Percentiles rank a stretch among this genome's conserved stretches.
These are phyloP conservation scores for Egretta garzetta DNA, from an alignment of 2,113 vertebrate species.

Conservation along the genomic window DNA sequence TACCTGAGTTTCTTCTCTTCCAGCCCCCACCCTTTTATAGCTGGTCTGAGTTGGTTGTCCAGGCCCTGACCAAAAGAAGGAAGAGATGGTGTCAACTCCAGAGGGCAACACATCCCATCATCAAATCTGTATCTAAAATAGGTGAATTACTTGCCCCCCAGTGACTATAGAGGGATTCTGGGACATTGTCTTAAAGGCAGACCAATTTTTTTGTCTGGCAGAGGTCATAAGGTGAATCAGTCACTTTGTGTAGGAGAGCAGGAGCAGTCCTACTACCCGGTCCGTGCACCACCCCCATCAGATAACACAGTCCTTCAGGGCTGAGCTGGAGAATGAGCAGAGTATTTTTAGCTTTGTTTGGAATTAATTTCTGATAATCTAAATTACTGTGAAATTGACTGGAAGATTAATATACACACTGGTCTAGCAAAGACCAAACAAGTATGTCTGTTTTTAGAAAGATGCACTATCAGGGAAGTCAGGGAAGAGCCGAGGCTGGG, in stretches of 20 bases:
- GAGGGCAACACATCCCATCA: not conserved
- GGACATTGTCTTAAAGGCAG: not conserved
- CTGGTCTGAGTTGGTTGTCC: not conserved
- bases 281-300: not conserved
- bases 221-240: not conserved
- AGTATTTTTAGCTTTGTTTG: conserved; percentile 2
- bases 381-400: conserved; percentile 14
- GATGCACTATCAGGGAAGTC: not conserved
- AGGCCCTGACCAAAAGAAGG: not conserved
- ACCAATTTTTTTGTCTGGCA: not conserved
- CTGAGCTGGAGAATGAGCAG: not conserved
- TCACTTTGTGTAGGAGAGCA: not conserved
- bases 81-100: not conserved
- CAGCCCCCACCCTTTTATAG: not conserved
- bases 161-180: not conserved
- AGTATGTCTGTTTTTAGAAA: not conserved
- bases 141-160: not conserved
- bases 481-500: not conserved
- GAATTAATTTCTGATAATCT: conserved; percentile 11
- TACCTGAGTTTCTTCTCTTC: not conserved
- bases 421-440: not conserved
- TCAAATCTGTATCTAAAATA: not conserved
- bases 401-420: not conserved
- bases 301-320: not conserved
- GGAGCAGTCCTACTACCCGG: not conserved